Evolutionary conservation across 2,888 invertebrate genomes (phyloP).

Genomic region (Mesorhabditis sp.): DNA sequence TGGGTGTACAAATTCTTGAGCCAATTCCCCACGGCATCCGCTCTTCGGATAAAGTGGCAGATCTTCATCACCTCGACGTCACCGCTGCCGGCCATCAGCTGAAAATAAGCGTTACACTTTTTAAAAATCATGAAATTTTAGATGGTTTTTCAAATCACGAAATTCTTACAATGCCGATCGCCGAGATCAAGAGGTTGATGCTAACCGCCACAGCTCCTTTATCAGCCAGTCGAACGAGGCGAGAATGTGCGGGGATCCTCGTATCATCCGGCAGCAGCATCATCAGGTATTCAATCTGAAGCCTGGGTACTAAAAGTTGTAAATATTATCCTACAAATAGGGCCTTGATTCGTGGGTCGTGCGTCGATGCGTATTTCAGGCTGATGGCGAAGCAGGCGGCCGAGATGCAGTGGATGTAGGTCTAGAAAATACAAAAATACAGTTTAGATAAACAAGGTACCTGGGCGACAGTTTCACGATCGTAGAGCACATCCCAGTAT

Average conservation of each 20-base stretch:
- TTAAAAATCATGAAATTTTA: background rate
- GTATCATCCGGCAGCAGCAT: conserved; percentile 18
- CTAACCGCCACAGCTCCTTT: conserved; percentile 12
- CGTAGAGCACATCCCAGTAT: conserved; percentile 37
- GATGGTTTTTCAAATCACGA: background rate
- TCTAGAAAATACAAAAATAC: conserved; percentile 59
- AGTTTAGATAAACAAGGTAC: conserved; percentile 14
- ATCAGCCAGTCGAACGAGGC: conserved; percentile 17
- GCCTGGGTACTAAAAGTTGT: too few relatives aligned
- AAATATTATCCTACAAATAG: background rate
- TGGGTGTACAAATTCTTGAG: conserved; percentile 72
- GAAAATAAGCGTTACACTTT: background rate
- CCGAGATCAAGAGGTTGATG: conserved; percentile 14
- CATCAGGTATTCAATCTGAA: conserved; percentile 3
- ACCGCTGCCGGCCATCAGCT: conserved; percentile 23
- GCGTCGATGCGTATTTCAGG: conserved; percentile 84
- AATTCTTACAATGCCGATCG: conserved; percentile 17
- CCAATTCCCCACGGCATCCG: conserved; percentile 14
- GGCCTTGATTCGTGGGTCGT: conserved; percentile 8
- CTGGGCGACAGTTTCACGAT: conserved; percentile 37
- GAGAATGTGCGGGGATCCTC: conserved; percentile 6
- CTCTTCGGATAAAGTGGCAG: conserved; percentile 10
- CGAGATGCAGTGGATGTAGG: conserved; percentile 89
- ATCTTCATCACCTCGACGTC: conserved; percentile 17
- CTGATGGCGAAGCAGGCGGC: conserved; percentile 91